These are phyloP conservation scores for Balanococcus diminutus DNA, from an alignment of 2,888 invertebrate genomes.

Conservation along the genomic window DNA sequence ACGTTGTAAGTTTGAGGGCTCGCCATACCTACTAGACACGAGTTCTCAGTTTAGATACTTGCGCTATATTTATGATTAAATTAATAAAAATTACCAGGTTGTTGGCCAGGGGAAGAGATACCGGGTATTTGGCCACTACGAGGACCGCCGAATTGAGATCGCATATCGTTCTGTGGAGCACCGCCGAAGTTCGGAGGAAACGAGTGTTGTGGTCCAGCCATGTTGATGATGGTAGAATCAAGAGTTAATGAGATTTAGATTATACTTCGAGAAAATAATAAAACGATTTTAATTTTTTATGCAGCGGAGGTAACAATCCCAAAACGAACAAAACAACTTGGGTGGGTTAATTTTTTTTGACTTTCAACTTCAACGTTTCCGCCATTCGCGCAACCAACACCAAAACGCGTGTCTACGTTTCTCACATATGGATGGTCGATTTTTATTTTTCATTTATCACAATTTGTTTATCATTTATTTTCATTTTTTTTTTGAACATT, in stretches of 20 bases:
- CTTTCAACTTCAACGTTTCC: too few species aligned
- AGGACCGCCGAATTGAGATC: slow-evolving; percentile 46
- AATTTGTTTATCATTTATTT: too few species aligned
- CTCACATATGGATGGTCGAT: too few species aligned
- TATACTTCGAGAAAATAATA: too few species aligned
- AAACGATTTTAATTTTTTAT: too few species aligned
- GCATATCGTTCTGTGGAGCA: slow-evolving; percentile 26
- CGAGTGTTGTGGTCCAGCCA: slow-evolving; percentile 40
- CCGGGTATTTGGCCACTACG: slow-evolving; percentile 41
- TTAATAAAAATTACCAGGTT: slow-evolving; percentile 24
- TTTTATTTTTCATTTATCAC: too few species aligned
- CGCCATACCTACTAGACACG: background rate
- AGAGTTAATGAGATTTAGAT: background rate
- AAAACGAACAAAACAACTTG: too few species aligned
- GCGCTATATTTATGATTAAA: background rate
- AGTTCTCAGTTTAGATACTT: background rate
- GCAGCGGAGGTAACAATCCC: too few species aligned
- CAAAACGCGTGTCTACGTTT: too few species aligned
- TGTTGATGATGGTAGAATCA: background rate
- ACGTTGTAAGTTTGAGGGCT: slow-evolving; percentile 48
- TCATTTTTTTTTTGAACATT: too few species aligned
- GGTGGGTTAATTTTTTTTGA: too few species aligned
- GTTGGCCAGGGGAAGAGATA: slow-evolving; percentile 46
- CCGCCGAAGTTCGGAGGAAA: slow-evolving; percentile 36
- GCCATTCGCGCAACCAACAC: too few species aligned